Percentiles rank a stretch among this genome's conserved stretches.
Conservation (phyloP, 1,140 invertebrate species). For the Drosophila watanabei region DNA sequence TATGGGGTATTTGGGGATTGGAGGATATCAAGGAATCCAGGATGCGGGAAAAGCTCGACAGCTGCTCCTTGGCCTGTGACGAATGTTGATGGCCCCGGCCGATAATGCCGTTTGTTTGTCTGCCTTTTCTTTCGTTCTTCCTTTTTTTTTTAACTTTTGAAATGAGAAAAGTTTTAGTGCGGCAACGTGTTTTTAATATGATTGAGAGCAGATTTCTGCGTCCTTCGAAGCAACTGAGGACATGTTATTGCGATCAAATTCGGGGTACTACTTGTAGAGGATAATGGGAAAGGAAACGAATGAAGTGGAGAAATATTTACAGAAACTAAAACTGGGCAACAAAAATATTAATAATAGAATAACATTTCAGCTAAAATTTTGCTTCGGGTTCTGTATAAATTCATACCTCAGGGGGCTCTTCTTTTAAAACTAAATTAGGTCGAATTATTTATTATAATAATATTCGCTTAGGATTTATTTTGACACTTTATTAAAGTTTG, state of each 20-base stretch:
- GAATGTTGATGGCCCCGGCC: slow-evolving; percentile 68
- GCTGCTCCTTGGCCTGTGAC: slow-evolving; percentile 60
- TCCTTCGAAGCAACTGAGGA: not conserved
- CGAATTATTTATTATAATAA: not conserved
- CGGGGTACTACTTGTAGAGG: too few relatives aligned
- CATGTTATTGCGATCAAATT: slow-evolving; percentile 2
- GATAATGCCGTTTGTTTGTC: slow-evolving; percentile 82
- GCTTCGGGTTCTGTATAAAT: not conserved
- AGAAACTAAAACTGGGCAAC: too few relatives aligned
- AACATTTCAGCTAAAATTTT: too few relatives aligned
- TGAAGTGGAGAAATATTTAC: not conserved
- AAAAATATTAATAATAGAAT: too few relatives aligned
- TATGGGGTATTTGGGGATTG: slow-evolving; percentile 2
- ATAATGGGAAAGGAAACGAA: too few relatives aligned
- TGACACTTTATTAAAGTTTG: not conserved
- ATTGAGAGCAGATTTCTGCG: slow-evolving; percentile 20
- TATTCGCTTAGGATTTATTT: not conserved
- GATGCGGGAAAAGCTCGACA: slow-evolving; percentile 20
- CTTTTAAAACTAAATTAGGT: not conserved
- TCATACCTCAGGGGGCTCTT: too few relatives aligned
- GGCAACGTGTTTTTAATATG: slow-evolving; percentile 61
- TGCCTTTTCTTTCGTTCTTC: slow-evolving; percentile 46
- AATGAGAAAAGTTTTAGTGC: slow-evolving; percentile 79
- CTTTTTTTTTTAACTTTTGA: slow-evolving; percentile 79
- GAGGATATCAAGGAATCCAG: slow-evolving; percentile 15